These are phyloP conservation scores for Narcine bancroftii DNA, from an alignment of 2,113 vertebrate genomes.

Conservation along the genomic window DNA sequence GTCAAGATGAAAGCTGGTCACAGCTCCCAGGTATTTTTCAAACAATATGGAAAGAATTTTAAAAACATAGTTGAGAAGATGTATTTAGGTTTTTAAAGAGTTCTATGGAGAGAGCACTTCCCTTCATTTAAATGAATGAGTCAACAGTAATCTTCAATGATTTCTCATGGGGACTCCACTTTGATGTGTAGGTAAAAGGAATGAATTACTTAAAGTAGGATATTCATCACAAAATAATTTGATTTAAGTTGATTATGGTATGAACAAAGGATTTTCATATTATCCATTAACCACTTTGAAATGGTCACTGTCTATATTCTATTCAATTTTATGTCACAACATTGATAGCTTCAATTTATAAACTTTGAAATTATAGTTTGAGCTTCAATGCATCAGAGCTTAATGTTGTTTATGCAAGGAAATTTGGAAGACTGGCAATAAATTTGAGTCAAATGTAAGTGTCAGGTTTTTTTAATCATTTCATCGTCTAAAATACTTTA, in stretches of 20 bases:
- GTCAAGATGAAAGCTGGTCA: background rate
- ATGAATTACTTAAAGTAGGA: background rate
- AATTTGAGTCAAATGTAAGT: background rate
- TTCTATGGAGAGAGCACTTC: background rate
- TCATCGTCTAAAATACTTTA: too few relatives aligned
- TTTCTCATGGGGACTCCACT: background rate
- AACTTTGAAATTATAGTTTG: background rate
- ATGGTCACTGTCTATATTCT: background rate
- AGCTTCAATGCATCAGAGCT: background rate
- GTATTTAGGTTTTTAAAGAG: background rate
- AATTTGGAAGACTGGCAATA: conserved; percentile 10
- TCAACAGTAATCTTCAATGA: background rate
- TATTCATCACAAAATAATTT: background rate
- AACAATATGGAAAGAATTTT: background rate
- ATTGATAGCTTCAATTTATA: conserved; percentile 25
- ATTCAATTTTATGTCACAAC: conserved; percentile 17
- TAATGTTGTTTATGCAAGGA: background rate
- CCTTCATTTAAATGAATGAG: background rate
- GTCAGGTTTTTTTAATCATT: background rate
- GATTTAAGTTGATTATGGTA: conserved; percentile 33
- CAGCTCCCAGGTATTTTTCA: background rate
- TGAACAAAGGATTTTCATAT: conserved; percentile 4
- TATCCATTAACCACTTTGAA: conserved; percentile 2
- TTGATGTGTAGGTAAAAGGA: background rate
- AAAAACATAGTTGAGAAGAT: background rate